phyloP scores from a whole-genome alignment of 2,888 invertebrate species.

The Perizoma affinitatum region DNA sequence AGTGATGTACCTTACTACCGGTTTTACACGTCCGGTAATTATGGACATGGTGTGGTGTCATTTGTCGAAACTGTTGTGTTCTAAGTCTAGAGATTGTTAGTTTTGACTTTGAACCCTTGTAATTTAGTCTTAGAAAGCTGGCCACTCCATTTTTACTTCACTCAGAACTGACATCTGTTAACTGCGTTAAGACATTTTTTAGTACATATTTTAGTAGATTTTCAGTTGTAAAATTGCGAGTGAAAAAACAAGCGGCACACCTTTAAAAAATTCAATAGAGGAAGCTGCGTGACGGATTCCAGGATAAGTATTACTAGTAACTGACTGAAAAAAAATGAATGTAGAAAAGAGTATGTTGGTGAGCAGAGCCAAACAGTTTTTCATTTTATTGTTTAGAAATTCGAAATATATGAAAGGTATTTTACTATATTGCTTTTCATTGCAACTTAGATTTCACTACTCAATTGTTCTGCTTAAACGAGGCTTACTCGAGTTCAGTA shows the following conservation, averaged over 20 bases:
- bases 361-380: not conserved
- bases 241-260: no score
- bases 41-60: conserved; percentile 63
- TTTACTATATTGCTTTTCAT: conserved; percentile 9
- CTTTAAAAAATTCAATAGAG: no score
- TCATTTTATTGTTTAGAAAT: not conserved
- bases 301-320: no score
- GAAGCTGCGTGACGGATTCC: no score
- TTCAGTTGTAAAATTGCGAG: no score
- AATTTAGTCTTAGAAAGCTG: no score
- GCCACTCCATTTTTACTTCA: no score
- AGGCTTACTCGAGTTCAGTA: conserved; percentile 2
- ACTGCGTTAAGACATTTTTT: no score
- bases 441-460: conserved; percentile 17
- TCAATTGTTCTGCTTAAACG: conserved; percentile 16
- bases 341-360: no score
- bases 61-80: conserved; percentile 55
- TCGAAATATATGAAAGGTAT: not conserved
- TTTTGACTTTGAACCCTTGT: not conserved
- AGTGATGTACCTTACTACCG: conserved; percentile 75
- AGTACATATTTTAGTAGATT: no score
- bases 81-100: conserved; percentile 24
- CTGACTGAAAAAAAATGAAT: no score
- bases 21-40: conserved; percentile 78
- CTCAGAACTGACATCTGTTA: no score